Base-by-base conservation (phyloP, 2,797 vertebrate genomes). In the Valencia hispanica region DNA sequence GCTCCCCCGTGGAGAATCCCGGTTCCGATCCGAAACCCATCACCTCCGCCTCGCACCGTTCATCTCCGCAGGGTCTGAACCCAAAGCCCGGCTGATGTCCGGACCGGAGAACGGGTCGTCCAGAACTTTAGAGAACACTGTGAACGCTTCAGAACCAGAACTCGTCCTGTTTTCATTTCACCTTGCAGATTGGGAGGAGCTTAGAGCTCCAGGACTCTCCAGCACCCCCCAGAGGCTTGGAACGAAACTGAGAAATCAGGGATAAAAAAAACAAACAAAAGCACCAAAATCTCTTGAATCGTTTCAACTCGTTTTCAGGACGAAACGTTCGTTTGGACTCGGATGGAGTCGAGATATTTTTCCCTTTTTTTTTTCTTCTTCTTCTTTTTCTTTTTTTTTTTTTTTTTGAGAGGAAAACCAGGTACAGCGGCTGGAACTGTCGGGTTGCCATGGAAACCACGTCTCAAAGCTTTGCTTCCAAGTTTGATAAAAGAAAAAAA, bases 121-220 rank as follows among this genome's bases (percentile, higher is more conserved):
- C 17, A 43, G 30, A 77, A 65, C 71, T 3, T 72, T 66, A 77
- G 75, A 92, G 91, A 93, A 85, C 89, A 90, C 93, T 91, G 83
- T 93, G 94, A 92, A 91, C 81, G 93, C 78, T 86, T 83, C 53
- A 48, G 89, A 88, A 75, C 53, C n/a, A n/a, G n/a, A n/a, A n/a
- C n/a, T n/a, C n/a, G n/a, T n/a, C n/a, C n/a, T n/a, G n/a, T n/a
- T n/a, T n/a, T n/a, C n/a, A n/a, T n/a, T n/a, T n/a, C n/a, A n/a
- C n/a, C n/a, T n/a, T n/a, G n/a, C n/a, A n/a, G n/a, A n/a, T n/a
- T n/a, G n/a, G n/a, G n/a, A n/a, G n/a, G n/a, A n/a, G n/a, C n/a
- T n/a, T n/a, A n/a, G n/a, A n/a, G n/a, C n/a, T n/a, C n/a, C n/a
- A n/a, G 55, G 55, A 22, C 55, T 57, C 55, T 30, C 27, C 55